Conservation (phyloP, 2,888 invertebrate genomes). For the Thera britannica region DNA sequence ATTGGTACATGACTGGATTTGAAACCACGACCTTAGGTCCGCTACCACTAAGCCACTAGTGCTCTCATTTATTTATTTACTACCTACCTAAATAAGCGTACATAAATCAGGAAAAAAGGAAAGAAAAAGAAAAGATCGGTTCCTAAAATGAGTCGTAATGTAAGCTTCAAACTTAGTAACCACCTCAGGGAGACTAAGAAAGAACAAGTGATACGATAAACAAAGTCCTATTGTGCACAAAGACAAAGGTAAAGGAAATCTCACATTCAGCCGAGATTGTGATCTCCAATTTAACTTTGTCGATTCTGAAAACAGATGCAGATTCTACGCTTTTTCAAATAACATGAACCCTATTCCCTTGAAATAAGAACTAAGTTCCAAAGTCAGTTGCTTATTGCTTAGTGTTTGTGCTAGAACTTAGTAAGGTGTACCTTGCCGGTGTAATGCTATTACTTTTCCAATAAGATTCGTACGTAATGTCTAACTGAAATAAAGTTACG, state of each 20-base stretch:
- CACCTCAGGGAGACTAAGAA: too few species aligned
- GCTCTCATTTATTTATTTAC: too few species aligned
- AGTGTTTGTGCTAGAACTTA: conserved; percentile 4
- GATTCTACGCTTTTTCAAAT: conserved; percentile 15
- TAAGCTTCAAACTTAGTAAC: too few species aligned
- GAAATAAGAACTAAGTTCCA: conserved; percentile 5
- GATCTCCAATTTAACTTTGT: conserved; percentile 73
- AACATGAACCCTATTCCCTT: conserved; percentile 11
- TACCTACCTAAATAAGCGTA: too few species aligned
- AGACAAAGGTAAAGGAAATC: conserved; percentile 1
- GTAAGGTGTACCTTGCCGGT: not conserved
- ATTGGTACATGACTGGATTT: too few species aligned
- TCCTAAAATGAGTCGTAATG: too few species aligned
- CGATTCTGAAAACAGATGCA: conserved; percentile 51
- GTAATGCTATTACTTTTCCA: conserved; percentile 4
- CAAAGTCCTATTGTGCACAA: not conserved
- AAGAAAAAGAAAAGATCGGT: too few species aligned
- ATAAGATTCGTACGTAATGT: not conserved
- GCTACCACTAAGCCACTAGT: too few species aligned
- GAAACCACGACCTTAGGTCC: too few species aligned
- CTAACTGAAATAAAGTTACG: not conserved
- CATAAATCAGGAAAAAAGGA: too few species aligned
- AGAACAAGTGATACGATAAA: too few species aligned
- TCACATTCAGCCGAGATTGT: conserved; percentile 50
- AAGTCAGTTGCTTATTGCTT: not conserved